Conservation (phyloP, 2,113 vertebrate genomes). For the Alethe castanea region DNA sequence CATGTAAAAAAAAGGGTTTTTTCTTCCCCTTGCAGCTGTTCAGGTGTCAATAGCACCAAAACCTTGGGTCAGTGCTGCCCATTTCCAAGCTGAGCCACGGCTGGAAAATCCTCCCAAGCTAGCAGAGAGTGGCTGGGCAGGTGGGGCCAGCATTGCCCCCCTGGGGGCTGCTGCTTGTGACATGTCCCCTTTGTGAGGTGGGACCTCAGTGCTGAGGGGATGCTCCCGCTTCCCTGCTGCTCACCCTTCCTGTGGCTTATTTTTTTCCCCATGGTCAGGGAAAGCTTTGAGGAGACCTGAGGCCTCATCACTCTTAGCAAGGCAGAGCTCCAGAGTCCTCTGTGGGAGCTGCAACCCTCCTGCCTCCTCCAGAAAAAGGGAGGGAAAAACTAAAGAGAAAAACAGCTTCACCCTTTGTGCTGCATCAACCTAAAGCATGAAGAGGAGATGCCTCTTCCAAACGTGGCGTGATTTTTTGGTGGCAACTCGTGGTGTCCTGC, state of each 20-base stretch:
- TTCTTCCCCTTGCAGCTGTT: not conserved
- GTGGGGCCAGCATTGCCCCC: not conserved
- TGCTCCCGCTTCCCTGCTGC: not conserved
- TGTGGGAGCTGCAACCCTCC: not conserved
- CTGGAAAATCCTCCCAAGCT: not conserved
- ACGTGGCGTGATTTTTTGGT: fast-evolving
- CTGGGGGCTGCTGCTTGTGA: not conserved
- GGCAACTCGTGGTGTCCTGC: fast-evolving
- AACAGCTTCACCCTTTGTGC: not conserved
- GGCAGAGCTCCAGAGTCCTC: not conserved
- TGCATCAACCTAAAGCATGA: fast-evolving
- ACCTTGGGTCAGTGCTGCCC: not conserved
- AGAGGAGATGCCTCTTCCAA: not conserved
- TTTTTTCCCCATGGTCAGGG: not conserved
- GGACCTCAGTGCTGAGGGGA: fast-evolving
- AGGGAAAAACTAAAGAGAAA: not conserved
- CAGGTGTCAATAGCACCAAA: not conserved
- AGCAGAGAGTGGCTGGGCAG: not conserved
- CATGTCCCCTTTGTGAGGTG: not conserved
- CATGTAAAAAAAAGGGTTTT: not conserved
- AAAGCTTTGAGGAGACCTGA: not conserved
- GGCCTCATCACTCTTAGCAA: not conserved
- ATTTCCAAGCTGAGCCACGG: fast-evolving
- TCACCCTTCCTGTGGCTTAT: not conserved
- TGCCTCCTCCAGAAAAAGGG: not conserved